Base-by-base conservation (phyloP, 2,888 invertebrate species). In the Tetheella fluctuosa region DNA sequence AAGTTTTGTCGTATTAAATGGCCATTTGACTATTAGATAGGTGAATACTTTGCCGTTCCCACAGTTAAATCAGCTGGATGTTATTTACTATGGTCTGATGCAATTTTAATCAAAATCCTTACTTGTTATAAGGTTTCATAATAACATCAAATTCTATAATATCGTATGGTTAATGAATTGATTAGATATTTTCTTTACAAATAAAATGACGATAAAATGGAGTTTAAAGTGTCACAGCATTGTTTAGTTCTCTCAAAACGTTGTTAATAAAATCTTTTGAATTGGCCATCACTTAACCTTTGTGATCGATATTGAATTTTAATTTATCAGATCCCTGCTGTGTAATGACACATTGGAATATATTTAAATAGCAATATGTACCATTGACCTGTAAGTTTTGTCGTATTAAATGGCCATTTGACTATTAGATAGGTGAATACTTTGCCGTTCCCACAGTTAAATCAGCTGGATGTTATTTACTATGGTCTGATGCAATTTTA, bases 1-100 rank as follows among this genome's bases (percentile, higher is more conserved):
- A 77, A 81, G 76, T 79, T 86, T 84, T 82, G 82, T 81, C 81
- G 80, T 81, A 79, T 85, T 83, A 84, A 86, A 85, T 80, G 76
- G 76, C 76, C 77, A 80, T 86, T 81, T 25, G 34, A 34, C 34
- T 34, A 34, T 34, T 34, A 34, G 13, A 34, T 34, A 34, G 34
- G 34, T 34, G 34, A 34, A 34, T 34, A 13, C 72, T 71, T 77
- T 69, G 70, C 71, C 76, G 75, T 77, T 73, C 68, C 62, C 62
- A 65, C 70, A 71, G 76, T 83, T 80, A 84, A 82, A 81, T 75
- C 72, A 80, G 37, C 80, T 72, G 64, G 25, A 57, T 20, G 71
- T 77, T 75, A 80, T 84, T 83, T 85, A 85, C 77, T 69, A 65
- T 64, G 64, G 64, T 68, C 69, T 64, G 62, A 66, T 60, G 68